Conservation (phyloP, 2,113 vertebrate species). For the Oriolus oriolus region DNA sequence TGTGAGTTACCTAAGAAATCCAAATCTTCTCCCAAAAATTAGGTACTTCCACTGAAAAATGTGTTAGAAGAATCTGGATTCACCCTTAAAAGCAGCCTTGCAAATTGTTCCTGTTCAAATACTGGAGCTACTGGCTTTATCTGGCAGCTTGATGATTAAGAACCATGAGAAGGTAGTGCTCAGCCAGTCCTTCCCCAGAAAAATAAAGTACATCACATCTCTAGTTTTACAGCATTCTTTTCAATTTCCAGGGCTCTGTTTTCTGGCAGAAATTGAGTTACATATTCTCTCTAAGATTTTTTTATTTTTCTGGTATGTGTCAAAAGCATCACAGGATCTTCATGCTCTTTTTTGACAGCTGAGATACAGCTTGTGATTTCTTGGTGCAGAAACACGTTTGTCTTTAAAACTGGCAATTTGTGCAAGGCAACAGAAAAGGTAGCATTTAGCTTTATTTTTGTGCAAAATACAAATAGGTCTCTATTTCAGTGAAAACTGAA, state of each 20-base stretch:
- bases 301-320: background rate
- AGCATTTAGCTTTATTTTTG: background rate
- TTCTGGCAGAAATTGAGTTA: background rate
- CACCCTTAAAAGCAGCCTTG: background rate
- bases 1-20: background rate
- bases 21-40: background rate
- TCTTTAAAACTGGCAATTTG: background rate
- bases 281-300: background rate
- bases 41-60: background rate
- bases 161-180: background rate
- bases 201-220: background rate
- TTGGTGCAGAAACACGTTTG: background rate
- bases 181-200: background rate
- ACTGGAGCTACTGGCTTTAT: background rate
- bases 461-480: background rate
- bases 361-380: background rate
- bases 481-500: background rate
- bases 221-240: background rate
- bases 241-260: background rate
- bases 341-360: background rate
- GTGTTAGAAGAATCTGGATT: background rate
- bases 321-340: background rate
- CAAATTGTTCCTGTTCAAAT: background rate
- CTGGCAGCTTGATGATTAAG: background rate
- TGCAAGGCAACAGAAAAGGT: background rate